Evolutionary conservation across 2,113 vertebrate species (phyloP).

Genomic region (Mustela nigripes): DNA sequence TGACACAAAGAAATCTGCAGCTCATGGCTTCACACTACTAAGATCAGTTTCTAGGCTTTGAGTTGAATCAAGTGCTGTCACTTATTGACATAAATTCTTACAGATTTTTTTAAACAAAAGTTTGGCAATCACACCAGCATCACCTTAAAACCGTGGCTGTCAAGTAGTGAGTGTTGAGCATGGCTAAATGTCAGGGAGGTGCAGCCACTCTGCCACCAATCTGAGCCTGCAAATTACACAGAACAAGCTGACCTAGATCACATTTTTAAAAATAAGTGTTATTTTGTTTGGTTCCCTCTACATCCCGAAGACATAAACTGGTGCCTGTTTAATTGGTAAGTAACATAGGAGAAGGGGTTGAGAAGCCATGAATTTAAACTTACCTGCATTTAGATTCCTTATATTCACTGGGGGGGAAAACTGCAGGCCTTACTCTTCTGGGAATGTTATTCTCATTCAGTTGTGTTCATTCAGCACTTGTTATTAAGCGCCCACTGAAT

Average conservation of each 20-base stretch:
- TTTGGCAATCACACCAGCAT: neutral
- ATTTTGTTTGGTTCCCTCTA: neutral
- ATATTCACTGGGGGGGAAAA: neutral
- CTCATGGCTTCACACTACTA: constrained; percentile 75
- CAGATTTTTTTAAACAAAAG: neutral
- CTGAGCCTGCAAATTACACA: neutral
- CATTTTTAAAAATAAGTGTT: constrained; percentile 15
- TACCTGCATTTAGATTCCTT: neutral
- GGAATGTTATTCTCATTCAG: constrained; percentile 47
- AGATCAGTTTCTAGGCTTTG: constrained; percentile 68
- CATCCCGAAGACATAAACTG: constrained; percentile 29
- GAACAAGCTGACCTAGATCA: constrained; percentile 49
- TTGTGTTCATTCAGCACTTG: neutral
- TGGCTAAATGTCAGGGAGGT: neutral
- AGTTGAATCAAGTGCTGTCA: constrained; percentile 69
- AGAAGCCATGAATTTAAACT: constrained; percentile 24
- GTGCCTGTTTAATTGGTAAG: constrained; percentile 33
- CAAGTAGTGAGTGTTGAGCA: neutral
- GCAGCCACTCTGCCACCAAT: neutral
- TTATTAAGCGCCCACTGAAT: neutral
- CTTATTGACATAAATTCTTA: constrained; percentile 55
- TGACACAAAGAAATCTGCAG: constrained; percentile 73
- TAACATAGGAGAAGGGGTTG: neutral
- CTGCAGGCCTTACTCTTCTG: neutral
- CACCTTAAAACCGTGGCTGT: constrained; percentile 21